phyloP scores from a whole-genome alignment of 2,888 invertebrate genomes.

The Ochropleura leucogaster region DNA sequence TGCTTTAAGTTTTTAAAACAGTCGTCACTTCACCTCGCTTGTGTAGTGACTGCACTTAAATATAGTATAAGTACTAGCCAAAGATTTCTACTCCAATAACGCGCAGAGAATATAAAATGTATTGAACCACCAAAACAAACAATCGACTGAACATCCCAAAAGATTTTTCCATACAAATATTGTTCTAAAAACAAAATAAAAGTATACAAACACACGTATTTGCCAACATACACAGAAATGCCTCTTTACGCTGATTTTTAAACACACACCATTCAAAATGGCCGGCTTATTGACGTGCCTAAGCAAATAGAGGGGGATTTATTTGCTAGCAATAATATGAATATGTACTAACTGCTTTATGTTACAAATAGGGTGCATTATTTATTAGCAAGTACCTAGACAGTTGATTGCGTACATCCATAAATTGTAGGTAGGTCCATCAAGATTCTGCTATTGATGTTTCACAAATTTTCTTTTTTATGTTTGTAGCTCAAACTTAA shows the following conservation, averaged over 20 bases:
- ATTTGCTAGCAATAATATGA: constrained; percentile 73
- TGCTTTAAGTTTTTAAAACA: background rate
- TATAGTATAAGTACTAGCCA: too few species aligned
- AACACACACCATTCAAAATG: constrained; percentile 73
- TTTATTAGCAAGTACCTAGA: constrained; percentile 18
- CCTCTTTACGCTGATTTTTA: constrained; percentile 76
- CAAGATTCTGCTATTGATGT: background rate
- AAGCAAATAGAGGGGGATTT: constrained; percentile 80
- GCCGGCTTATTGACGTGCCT: constrained; percentile 76
- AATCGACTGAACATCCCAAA: constrained; percentile 39
- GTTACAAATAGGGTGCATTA: constrained; percentile 65
- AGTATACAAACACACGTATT: constrained; percentile 62
- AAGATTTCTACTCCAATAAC: background rate
- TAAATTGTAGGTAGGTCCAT: background rate
- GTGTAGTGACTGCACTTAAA: background rate
- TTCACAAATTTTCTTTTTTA: background rate
- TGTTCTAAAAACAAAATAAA: constrained; percentile 62
- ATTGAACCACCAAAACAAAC: constrained; percentile 24
- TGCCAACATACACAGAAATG: constrained; percentile 66
- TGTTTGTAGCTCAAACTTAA: background rate
- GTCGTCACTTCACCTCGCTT: too few species aligned
- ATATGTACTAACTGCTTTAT: constrained; percentile 65
- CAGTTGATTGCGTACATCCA: constrained; percentile 12
- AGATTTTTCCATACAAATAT: constrained; percentile 45
- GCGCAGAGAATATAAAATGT: background rate